These are phyloP conservation scores for Lampris megalopsis DNA, from an alignment of 2,113 vertebrate genomes.

Conservation along the genomic window DNA sequence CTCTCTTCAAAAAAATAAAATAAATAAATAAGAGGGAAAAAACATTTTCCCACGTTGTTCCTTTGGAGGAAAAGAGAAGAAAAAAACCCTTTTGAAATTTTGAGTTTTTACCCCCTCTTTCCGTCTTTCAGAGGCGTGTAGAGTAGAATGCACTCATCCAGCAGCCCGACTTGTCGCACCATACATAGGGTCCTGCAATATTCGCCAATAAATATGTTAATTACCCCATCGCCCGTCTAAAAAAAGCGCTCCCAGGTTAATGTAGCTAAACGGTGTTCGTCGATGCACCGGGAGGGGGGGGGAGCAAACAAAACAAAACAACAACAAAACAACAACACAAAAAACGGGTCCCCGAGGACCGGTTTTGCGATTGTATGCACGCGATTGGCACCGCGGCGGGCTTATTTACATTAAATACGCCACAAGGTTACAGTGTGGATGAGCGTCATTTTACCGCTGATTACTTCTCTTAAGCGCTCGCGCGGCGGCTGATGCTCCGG, in stretches of 20 bases:
- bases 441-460: constrained; percentile 99
- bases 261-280: constrained; percentile 90
- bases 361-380: constrained; percentile 88
- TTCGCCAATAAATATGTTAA: constrained; percentile 93
- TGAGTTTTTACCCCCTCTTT: constrained; percentile 47
- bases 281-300: constrained; percentile 83
- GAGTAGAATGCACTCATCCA: constrained; percentile 78
- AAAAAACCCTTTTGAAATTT: constrained; percentile 70
- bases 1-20: constrained; percentile 76
- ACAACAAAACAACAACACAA: constrained; percentile 72
- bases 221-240: constrained; percentile 83
- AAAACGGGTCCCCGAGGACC: constrained; percentile 90
- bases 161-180: constrained; percentile 80
- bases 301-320: no score
- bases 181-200: constrained; percentile 89
- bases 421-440: constrained; percentile 99
- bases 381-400: constrained; percentile 98
- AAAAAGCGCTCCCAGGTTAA: constrained; percentile 89
- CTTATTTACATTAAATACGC: constrained; percentile 99
- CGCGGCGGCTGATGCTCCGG: constrained; percentile 91
- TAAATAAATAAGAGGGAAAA: constrained; percentile 58
- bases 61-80: constrained; percentile 79
- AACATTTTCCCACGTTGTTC: constrained; percentile 82
- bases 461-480: constrained; percentile 96
- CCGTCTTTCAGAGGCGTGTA: constrained; percentile 80